Conservation (phyloP, 1,140 invertebrate species). For the Diorhabda carinulata region DNA sequence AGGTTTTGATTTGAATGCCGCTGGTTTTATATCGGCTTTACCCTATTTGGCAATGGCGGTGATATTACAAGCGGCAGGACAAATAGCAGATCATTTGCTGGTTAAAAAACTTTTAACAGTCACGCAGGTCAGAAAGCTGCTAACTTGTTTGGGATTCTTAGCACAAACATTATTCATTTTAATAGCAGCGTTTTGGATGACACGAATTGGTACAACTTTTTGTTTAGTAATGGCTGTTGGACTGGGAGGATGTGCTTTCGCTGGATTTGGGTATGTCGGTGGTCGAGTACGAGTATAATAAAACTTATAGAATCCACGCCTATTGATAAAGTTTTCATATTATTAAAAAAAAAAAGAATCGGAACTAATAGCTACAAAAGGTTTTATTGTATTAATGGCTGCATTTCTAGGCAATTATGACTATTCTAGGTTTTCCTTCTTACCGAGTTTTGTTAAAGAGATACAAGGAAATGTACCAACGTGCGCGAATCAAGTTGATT, state of each 20-base stretch:
- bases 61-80: slow-evolving; percentile 71
- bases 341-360: too few relatives aligned
- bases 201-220: slow-evolving; percentile 62
- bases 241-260: slow-evolving; percentile 83
- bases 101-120: slow-evolving; percentile 61
- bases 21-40: slow-evolving; percentile 76
- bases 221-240: slow-evolving; percentile 85
- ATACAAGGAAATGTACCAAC: too few relatives aligned
- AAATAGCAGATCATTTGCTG: slow-evolving; percentile 74
- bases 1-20: slow-evolving; percentile 59
- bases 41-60: slow-evolving; percentile 85
- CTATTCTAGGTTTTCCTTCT: neutral
- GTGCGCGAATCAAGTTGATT: too few relatives aligned
- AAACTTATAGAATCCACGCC: neutral
- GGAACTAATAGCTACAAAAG: neutral
- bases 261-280: slow-evolving; percentile 70
- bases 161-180: slow-evolving; percentile 83
- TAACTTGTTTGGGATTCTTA: slow-evolving; percentile 75
- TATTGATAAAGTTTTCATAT: neutral
- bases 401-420: neutral
- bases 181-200: slow-evolving; percentile 64
- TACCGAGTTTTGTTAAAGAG: too few relatives aligned
- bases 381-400: neutral
- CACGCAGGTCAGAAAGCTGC: slow-evolving; percentile 69
- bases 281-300: neutral